These are phyloP conservation scores for Tautogolabrus adspersus DNA, from an alignment of 2,113 vertebrate genomes.

Conservation along the genomic window DNA sequence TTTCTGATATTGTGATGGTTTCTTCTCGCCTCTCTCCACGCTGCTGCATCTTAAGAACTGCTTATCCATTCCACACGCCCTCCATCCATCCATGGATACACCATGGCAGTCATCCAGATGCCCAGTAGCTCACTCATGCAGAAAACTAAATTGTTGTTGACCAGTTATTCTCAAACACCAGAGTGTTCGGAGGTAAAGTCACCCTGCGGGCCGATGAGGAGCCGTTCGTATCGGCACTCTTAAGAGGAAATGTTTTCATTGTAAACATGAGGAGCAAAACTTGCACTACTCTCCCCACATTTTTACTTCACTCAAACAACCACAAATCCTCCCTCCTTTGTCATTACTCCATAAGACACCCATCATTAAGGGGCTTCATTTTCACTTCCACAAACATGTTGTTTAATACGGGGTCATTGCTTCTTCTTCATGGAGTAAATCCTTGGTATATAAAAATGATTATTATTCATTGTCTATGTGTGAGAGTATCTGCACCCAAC, in stretches of 20 bases:
- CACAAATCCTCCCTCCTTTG: neutral
- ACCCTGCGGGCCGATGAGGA: constrained; percentile 34
- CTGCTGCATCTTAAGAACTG: constrained; percentile 23
- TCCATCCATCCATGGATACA: constrained; percentile 44
- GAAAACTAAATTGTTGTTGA: constrained; percentile 55
- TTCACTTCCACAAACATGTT: neutral
- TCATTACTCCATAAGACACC: neutral
- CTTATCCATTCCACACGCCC: constrained; percentile 39
- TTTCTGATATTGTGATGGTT: neutral
- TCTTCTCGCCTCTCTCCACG: neutral
- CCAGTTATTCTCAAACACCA: constrained; percentile 52
- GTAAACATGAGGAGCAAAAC: constrained; percentile 9
- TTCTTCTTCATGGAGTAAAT: too few species aligned
- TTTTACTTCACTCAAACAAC: neutral
- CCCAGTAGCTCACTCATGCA: constrained; percentile 35
- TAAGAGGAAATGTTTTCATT: constrained; percentile 13
- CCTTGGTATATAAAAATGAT: too few species aligned
- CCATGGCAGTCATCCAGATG: constrained; percentile 47
- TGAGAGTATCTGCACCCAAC: too few species aligned
- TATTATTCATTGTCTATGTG: too few species aligned
- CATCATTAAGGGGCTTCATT: neutral
- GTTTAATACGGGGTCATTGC: neutral
- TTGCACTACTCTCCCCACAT: neutral
- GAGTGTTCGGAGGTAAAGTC: constrained; percentile 48
- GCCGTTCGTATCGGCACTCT: neutral